Evolutionary conservation across 2,888 invertebrate genomes (phyloP), one percentile per base, ranked within the genome.

Genomic region (Atrina japonica): DNA sequence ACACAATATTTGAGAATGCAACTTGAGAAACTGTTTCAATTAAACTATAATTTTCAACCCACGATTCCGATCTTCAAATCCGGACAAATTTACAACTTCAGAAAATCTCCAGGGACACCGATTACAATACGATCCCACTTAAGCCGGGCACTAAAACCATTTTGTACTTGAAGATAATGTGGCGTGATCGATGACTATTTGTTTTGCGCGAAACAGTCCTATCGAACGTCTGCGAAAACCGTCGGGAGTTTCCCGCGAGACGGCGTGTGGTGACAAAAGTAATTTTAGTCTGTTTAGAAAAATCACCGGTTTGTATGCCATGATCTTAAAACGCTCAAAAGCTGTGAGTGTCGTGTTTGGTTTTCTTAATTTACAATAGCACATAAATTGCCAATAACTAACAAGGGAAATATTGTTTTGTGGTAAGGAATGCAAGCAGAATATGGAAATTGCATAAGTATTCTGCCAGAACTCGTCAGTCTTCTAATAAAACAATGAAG

Each of bases 101-200:
- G 21, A 16, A 18, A 27, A 23, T 69, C 69, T 47, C 69, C 40
- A 14, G 63, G 41, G 69, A 58, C 45, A n/a, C 11, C 41, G 49
- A 23, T 21, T 45, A 47, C 69, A 40, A 69, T 58, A 64, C 25
- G 49, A 49, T 64, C 41, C 64, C 61, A 69, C 69, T 69, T 64
- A 64, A 58, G 49, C 45, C 43, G 45, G 58, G 30, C 50, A 50
- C 30, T 41, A 64, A 58, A 58, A 49, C 43, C 29, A 50, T 58
- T 63, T 49, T 40, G 29, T 56, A 69, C 69, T 69, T 58, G n/a
- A 45, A 47, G 49, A 27, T 69, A 69, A 68, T 69, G 64, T 64
- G 25, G 21, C 18, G 41, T 40, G 64, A 64, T 64, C 27, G 53
- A 53, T 64, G 64, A 14, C 25, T 52, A 27, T 52, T 64, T 64